phyloP scores from a whole-genome alignment of 2,888 invertebrate genomes.

The Pandemis corylana region DNA sequence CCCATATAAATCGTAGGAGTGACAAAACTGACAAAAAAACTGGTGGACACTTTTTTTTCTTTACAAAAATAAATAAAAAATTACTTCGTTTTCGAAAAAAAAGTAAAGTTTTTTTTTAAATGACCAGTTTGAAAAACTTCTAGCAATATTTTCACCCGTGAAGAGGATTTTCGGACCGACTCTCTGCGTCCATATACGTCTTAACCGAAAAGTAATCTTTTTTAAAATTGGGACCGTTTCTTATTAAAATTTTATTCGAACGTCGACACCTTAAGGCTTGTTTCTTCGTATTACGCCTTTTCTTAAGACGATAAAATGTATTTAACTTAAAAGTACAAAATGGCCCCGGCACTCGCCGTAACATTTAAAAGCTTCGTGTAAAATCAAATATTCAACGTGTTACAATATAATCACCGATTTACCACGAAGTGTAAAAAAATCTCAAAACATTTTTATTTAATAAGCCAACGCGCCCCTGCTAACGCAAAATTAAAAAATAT shows the following conservation, averaged over 20 bases:
- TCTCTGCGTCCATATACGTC: too few species aligned
- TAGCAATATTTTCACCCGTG: too few species aligned
- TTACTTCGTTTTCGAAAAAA: too few species aligned
- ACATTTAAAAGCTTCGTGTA: background rate
- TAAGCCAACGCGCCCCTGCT: background rate
- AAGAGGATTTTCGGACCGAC: too few species aligned
- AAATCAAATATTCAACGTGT: background rate
- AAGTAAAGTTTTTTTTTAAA: too few species aligned
- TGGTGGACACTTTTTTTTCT: too few species aligned
- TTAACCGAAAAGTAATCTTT: too few species aligned
- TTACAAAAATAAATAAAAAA: too few species aligned
- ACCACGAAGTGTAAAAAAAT: background rate
- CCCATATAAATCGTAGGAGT: too few species aligned
- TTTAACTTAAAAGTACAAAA: constrained; percentile 8
- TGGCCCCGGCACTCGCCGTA: constrained; percentile 21
- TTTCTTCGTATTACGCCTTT: background rate
- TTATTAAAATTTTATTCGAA: constrained; percentile 16
- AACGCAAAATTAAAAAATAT: background rate
- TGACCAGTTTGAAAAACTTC: too few species aligned
- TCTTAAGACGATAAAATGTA: constrained; percentile 6
- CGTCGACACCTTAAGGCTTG: constrained; percentile 19
- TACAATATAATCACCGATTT: background rate
- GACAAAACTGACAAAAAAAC: too few species aligned
- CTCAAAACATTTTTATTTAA: background rate
- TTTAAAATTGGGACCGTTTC: background rate